Evolutionary conservation across 2,888 invertebrate genomes (phyloP), one percentile per base, ranked within the genome.

Genomic region (Epinotia brunnichana): DNA sequence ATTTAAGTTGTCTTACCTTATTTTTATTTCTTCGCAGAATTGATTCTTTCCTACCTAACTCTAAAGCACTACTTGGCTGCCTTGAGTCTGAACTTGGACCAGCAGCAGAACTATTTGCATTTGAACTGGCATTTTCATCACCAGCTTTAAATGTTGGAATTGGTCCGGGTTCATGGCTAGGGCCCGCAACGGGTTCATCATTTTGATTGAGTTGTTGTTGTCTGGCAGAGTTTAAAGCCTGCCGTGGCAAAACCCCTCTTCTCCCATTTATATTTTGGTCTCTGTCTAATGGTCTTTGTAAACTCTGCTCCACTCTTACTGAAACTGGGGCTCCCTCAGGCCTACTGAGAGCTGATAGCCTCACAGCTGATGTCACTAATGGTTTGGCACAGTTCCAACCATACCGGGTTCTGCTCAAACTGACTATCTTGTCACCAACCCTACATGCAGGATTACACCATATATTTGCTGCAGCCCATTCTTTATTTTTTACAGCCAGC

Each of bases 381-480:
- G 93, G 93, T 74, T 92, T 92, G 71, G 93, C 93, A 78, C 92
- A 89, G 80, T 94, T 92, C 93, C 88, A 93, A 77, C 83, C 92
- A 84, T 93, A 92, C 76, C 94, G 92, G 82, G 95, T 94, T 81
- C 95, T 92, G 80, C 95, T 96, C 77, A 97, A 93, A 77, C 97
- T 96, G 48, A 97, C 95, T 76, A 97, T 94, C 87, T 96, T 96
- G 80, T 97, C 95, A 71, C 96, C 96, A 79, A 96, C 92, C 81
- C 86, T 96, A 87, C 98, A 98, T 64, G 97, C 98, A 70, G 98
- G 98, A 91, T 98, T 98, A 86, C 98, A 98, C 97, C 98, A 98
- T 84, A 98, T 96, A 83, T 97, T 97, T 0, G 96, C 95, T 29
- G 98, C 96, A 56, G 96, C 96, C 94, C 96, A 96, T 81, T 96